Conservation (phyloP, 2,797 vertebrate species). For the Cynopterus sphinx region DNA sequence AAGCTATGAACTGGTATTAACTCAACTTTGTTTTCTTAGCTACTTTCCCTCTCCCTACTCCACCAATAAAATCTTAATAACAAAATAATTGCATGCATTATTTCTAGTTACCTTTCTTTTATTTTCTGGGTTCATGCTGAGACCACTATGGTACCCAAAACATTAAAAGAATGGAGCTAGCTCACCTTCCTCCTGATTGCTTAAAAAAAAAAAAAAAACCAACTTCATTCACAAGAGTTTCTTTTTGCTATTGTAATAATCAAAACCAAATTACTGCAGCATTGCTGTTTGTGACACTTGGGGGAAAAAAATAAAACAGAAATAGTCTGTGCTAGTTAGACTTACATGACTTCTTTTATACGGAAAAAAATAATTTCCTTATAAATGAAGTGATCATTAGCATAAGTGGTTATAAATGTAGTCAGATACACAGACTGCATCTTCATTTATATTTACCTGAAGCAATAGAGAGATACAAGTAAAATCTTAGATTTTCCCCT, state of each 20-base stretch:
- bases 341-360: constrained; percentile 48
- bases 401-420: neutral
- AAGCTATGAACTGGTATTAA: constrained; percentile 69
- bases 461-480: neutral
- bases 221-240: constrained; percentile 27
- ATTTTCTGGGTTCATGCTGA: constrained; percentile 24
- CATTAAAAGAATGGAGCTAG: constrained; percentile 58
- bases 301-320: neutral
- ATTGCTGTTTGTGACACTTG: constrained; percentile 23
- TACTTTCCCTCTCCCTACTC: neutral
- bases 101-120: constrained; percentile 53
- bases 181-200: neutral
- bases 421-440: neutral
- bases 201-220: neutral
- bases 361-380: constrained; percentile 44
- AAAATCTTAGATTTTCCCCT: neutral
- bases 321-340: neutral
- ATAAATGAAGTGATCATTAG: constrained; percentile 56
- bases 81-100: constrained; percentile 71
- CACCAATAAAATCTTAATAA: constrained; percentile 74
- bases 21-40: constrained; percentile 66
- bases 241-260: constrained; percentile 56
- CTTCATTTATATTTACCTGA: neutral
- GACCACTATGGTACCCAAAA: constrained; percentile 5
- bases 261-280: constrained; percentile 50